These are phyloP conservation scores for Drosophila silvestris DNA, from an alignment of 2,888 invertebrate species.

Conservation along the genomic window DNA sequence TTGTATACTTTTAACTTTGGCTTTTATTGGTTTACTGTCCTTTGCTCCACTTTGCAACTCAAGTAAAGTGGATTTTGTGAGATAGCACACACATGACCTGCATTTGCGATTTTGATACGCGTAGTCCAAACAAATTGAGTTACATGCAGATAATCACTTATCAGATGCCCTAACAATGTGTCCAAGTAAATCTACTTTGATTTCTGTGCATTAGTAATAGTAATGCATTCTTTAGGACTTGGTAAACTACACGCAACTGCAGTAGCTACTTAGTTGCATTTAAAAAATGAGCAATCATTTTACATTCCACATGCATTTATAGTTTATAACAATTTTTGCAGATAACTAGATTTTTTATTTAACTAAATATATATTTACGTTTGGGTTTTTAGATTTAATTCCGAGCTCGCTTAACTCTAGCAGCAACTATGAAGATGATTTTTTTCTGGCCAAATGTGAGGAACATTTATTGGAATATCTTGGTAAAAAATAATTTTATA, in stretches of 20 bases:
- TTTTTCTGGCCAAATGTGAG: not conserved
- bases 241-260: not conserved
- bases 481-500: too few species aligned
- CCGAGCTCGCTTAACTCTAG: not conserved
- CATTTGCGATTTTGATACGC: conserved; percentile 54
- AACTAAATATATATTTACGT: not conserved
- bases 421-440: not conserved
- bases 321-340: not conserved
- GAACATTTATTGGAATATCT: not conserved
- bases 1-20: conserved; percentile 42
- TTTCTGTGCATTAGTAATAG: conserved; percentile 31
- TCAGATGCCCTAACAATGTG: conserved; percentile 50
- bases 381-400: not conserved
- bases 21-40: conserved; percentile 39
- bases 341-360: not conserved
- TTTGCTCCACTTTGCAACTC: conserved; percentile 22
- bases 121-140: conserved; percentile 71
- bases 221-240: not conserved
- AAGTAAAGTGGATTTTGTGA: conserved; percentile 19
- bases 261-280: not conserved
- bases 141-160: conserved; percentile 78
- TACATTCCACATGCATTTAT: not conserved
- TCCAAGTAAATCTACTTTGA: conserved; percentile 41
- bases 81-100: conserved; percentile 38
- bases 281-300: not conserved